These are phyloP conservation scores for Lophochroa leadbeateri DNA, from an alignment of 2,113 vertebrate species.

Conservation along the genomic window DNA sequence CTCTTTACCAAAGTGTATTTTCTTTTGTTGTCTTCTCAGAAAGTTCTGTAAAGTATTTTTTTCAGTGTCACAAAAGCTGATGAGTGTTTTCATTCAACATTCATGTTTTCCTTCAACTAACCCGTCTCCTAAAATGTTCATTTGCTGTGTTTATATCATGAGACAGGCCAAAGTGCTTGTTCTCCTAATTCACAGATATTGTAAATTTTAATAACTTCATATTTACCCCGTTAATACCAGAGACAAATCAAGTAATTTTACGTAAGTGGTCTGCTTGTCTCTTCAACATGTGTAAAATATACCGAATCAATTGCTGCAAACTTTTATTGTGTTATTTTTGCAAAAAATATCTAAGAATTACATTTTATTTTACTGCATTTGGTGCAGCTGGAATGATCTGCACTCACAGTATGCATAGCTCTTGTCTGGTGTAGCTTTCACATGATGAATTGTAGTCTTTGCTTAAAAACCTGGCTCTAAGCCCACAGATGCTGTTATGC, in stretches of 20 bases:
- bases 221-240: not conserved
- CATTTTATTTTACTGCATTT: not conserved
- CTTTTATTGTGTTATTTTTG: not conserved
- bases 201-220: not conserved
- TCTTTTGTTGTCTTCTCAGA: not conserved
- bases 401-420: not conserved
- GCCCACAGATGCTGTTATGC: not conserved
- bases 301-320: not conserved
- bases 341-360: not conserved
- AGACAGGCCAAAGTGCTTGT: not conserved
- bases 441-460: not conserved
- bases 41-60: not conserved
- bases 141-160: not conserved
- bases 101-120: not conserved
- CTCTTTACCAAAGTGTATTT: not conserved
- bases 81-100: not conserved
- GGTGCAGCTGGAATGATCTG: not conserved
- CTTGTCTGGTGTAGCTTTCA: not conserved
- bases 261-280: not conserved
- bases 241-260: not conserved
- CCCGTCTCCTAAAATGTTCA: not conserved
- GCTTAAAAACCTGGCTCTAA: not conserved
- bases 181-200: not conserved
- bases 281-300: not conserved
- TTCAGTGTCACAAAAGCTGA: not conserved